These are phyloP conservation scores for Chrysogorgia sp. DNA, from an alignment of 92 coral and sea anemone species.

Conservation along the genomic window DNA sequence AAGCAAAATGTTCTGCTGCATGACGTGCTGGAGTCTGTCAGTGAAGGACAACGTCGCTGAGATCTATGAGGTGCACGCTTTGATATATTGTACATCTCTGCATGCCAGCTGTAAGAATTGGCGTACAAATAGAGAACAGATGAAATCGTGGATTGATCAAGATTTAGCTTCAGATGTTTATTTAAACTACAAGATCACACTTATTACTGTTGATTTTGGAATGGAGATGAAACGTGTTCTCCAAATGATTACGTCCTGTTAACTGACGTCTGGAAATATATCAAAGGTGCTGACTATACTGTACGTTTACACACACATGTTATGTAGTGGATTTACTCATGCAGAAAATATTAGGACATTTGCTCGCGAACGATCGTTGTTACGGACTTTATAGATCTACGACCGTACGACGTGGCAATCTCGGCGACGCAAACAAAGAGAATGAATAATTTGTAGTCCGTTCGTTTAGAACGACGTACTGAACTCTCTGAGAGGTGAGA, in stretches of 20 bases:
- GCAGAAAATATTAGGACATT: too few relatives aligned
- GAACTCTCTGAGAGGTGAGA: too few relatives aligned
- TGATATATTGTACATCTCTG: not conserved
- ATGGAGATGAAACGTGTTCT: not conserved
- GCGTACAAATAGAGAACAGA: constrained; percentile 1
- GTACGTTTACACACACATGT: too few relatives aligned
- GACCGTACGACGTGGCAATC: too few relatives aligned
- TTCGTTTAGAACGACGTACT: too few relatives aligned
- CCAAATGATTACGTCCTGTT: not conserved
- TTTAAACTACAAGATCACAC: constrained; percentile 3
- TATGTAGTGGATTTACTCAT: too few relatives aligned
- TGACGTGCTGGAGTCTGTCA: not conserved
- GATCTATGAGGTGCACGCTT: not conserved
- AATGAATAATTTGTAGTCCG: too few relatives aligned
- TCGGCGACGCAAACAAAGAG: too few relatives aligned
- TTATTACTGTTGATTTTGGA: constrained; percentile 25
- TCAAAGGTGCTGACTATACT: too few relatives aligned
- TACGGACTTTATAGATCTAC: too few relatives aligned
- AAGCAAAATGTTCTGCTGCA: not conserved
- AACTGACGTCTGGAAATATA: not conserved
- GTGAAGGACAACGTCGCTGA: not conserved
- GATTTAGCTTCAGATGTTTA: constrained; percentile 7
- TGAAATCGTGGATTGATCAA: not conserved
- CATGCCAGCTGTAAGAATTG: not conserved
- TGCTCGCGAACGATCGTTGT: too few relatives aligned